phyloP scores from a whole-genome alignment of 2,113 vertebrate genomes.

The Corapipo altera region DNA sequence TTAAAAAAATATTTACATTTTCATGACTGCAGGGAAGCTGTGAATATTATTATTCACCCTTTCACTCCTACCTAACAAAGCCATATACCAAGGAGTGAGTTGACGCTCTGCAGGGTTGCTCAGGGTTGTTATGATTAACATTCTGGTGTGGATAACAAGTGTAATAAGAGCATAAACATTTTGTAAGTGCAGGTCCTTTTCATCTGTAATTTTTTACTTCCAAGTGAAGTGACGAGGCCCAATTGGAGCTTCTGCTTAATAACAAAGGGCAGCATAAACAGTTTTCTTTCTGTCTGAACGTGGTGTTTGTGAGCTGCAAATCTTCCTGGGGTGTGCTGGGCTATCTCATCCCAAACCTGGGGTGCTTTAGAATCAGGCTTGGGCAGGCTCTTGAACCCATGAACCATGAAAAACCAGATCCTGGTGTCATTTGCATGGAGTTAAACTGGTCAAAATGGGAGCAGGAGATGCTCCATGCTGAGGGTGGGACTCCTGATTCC shows the following conservation, averaged over 20 bases:
- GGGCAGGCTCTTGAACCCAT: background rate
- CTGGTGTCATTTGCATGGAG: background rate
- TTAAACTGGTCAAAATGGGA: background rate
- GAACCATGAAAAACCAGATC: background rate
- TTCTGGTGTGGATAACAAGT: slow-evolving; percentile 32
- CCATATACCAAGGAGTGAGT: background rate
- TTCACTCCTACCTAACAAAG: background rate
- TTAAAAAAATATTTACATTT: slow-evolving; percentile 72
- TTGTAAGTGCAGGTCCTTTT: slow-evolving; percentile 22
- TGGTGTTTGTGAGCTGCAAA: background rate
- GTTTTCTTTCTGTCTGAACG: background rate
- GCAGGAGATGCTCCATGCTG: background rate
- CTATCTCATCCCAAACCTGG: background rate
- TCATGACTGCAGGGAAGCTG: slow-evolving; percentile 45
- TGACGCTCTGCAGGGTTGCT: background rate
- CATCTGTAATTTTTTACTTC: slow-evolving; percentile 3
- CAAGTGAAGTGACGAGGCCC: background rate
- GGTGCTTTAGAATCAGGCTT: background rate
- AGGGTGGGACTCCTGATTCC: background rate
- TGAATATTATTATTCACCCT: slow-evolving; percentile 44
- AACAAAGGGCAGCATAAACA: background rate
- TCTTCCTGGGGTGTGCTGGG: background rate
- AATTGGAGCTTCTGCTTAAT: slow-evolving; percentile 4
- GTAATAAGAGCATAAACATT: slow-evolving; percentile 64
- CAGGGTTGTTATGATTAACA: slow-evolving; percentile 47